A percentile compares a stretch with the other conserved stretches of the same genome.
These are phyloP conservation scores for Galeopsomyia nigrocyanea DNA, from an alignment of 2,888 invertebrate genomes.

Conservation along the genomic window DNA sequence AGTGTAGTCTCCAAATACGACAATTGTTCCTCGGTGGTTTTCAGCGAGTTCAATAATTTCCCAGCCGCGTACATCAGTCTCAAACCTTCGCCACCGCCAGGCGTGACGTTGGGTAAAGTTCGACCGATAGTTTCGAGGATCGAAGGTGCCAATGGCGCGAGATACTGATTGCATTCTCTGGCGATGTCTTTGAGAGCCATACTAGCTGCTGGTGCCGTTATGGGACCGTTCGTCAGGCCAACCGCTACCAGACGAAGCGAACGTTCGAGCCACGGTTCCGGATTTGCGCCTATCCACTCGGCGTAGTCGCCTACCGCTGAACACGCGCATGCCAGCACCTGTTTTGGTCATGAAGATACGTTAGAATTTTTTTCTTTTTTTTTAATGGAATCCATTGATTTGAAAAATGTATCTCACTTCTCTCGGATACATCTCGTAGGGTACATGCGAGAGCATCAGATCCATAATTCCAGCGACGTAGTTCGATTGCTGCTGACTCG, in stretches of 20 bases:
- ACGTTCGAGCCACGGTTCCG: slow-evolving; percentile 74
- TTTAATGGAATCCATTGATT: neutral
- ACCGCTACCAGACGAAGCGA: slow-evolving; percentile 79
- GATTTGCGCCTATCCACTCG: slow-evolving; percentile 85
- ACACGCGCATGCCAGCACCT: slow-evolving; percentile 63
- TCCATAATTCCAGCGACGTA: slow-evolving; percentile 71
- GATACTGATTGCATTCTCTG: slow-evolving; percentile 82
- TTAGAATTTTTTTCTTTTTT: too few relatives aligned
- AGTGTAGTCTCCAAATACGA: slow-evolving; percentile 79
- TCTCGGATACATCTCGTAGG: slow-evolving; percentile 62
- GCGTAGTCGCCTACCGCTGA: slow-evolving; percentile 80
- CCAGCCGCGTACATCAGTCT: slow-evolving; percentile 85
- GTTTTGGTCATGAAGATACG: too few relatives aligned
- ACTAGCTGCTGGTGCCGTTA: slow-evolving; percentile 84
- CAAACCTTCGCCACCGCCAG: slow-evolving; percentile 78
- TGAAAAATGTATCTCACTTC: slow-evolving; percentile 54
- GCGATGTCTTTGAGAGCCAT: slow-evolving; percentile 91
- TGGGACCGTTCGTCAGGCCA: slow-evolving; percentile 74
- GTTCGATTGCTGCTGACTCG: slow-evolving; percentile 63
- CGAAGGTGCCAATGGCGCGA: slow-evolving; percentile 82
- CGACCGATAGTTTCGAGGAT: slow-evolving; percentile 77
- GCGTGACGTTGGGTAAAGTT: slow-evolving; percentile 72
- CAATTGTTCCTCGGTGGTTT: slow-evolving; percentile 75
- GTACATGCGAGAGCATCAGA: slow-evolving; percentile 61
- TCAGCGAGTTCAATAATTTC: slow-evolving; percentile 78